Evolutionary conservation across 2,888 invertebrate species (phyloP).

Genomic region (Digitonthophagus gazella): DNA sequence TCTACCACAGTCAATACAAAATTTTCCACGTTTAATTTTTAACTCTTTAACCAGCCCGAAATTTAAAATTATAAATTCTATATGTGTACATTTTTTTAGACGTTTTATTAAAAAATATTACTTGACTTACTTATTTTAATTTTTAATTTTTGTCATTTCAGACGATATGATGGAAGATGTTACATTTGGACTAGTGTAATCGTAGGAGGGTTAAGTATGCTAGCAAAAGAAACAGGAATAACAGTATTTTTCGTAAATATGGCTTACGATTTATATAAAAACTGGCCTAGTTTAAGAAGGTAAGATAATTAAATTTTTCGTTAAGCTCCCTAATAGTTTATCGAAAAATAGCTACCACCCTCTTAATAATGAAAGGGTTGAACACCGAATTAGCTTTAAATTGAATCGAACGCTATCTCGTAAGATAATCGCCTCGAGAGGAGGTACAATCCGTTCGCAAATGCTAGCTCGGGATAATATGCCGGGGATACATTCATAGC

Average conservation of each 20-base stretch:
- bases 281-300: constrained; percentile 68
- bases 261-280: constrained; percentile 72
- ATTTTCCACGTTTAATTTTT: not conserved
- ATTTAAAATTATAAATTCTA: not conserved
- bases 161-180: constrained; percentile 47
- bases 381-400: not conserved
- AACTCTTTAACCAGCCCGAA: not conserved
- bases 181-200: constrained; percentile 68
- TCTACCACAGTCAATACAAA: not conserved
- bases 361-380: not conserved
- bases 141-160: constrained; percentile 41
- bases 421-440: not conserved
- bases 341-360: too few relatives aligned
- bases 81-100: too few relatives aligned
- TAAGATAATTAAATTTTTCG: constrained; percentile 51
- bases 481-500: not conserved
- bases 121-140: not conserved
- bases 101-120: too few relatives aligned
- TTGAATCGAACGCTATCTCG: not conserved
- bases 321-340: too few relatives aligned
- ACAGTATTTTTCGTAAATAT: constrained; percentile 77
- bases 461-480: not conserved
- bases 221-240: constrained; percentile 85
- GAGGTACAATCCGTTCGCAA: not conserved
- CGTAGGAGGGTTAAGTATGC: constrained; percentile 74